phyloP scores from a whole-genome alignment of 2,797 vertebrate species.

The Pangasius macronema region DNA sequence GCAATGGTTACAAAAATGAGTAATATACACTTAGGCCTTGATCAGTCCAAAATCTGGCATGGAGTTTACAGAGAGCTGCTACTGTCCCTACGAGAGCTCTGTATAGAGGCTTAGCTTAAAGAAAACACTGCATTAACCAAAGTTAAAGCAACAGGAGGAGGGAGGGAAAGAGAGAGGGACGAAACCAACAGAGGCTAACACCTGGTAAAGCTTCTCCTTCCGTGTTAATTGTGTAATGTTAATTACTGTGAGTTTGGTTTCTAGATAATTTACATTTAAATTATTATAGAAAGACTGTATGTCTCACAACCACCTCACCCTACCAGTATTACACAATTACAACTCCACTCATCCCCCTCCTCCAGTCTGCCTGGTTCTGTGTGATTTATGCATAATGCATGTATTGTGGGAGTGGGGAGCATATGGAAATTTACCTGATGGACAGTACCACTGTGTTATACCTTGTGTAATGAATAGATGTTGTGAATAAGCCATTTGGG shows the following conservation, averaged over 20 bases:
- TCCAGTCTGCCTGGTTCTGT: not conserved
- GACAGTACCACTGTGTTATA: not conserved
- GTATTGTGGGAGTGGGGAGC: not conserved
- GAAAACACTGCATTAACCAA: not conserved
- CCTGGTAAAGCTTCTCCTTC: not conserved
- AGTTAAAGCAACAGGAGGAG: not conserved
- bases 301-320: not conserved
- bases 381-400: slow-evolving; percentile 5
- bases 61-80: not conserved
- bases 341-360: not conserved
- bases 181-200: not conserved
- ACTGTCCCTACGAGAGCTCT: not conserved
- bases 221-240: not conserved
- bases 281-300: not conserved
- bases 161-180: no score
- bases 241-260: not conserved
- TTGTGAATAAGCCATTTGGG: not conserved
- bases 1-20: not conserved
- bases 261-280: not conserved
- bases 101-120: not conserved
- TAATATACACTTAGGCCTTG: not conserved
- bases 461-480: slow-evolving; percentile 1
- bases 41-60: not conserved
- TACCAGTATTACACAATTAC: not conserved
- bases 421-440: slow-evolving; percentile 12